phyloP scores from a whole-genome alignment of 2,113 vertebrate genomes.

The Hemiprocne comata region DNA sequence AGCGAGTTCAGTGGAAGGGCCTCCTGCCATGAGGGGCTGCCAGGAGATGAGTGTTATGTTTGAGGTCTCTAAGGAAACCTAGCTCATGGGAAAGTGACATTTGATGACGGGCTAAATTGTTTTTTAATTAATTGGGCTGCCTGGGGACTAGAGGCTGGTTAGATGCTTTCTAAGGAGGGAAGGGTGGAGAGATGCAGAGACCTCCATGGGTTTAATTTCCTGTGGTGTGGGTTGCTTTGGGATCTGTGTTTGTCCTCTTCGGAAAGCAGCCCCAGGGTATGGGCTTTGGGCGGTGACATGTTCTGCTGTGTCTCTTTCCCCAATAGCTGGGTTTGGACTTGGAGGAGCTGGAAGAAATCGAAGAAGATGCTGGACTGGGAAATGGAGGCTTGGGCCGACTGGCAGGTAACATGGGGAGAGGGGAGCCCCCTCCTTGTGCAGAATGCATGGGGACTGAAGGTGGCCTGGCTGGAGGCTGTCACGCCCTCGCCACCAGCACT shows the following conservation, averaged over 20 bases:
- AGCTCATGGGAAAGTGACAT: fast-evolving
- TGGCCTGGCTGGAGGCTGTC: neutral
- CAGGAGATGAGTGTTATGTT: neutral
- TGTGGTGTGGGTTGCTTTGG: neutral
- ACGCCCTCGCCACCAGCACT: fast-evolving
- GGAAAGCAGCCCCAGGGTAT: neutral
- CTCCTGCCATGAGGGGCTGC: neutral
- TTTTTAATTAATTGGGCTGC: neutral
- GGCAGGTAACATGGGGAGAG: slow-evolving; percentile 76
- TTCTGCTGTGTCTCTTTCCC: slow-evolving; percentile 19
- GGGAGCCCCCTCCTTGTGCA: fast-evolving
- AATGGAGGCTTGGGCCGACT: slow-evolving; percentile 88
- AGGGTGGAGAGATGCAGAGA: neutral
- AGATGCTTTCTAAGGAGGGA: neutral
- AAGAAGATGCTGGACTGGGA: slow-evolving; percentile 89
- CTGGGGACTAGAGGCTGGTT: neutral
- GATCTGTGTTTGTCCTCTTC: neutral
- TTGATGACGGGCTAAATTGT: neutral
- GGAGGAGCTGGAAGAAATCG: slow-evolving; percentile 89
- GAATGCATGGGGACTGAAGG: fast-evolving
- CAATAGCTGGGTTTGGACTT: slow-evolving; percentile 85
- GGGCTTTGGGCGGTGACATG: neutral
- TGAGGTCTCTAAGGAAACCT: neutral
- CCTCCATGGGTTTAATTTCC: neutral
- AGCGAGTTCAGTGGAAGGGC: neutral